Evolutionary conservation across 2,797 vertebrate genomes (phyloP), one percentile per base, ranked within the genome.

Genomic region (Choloepus didactylus): DNA sequence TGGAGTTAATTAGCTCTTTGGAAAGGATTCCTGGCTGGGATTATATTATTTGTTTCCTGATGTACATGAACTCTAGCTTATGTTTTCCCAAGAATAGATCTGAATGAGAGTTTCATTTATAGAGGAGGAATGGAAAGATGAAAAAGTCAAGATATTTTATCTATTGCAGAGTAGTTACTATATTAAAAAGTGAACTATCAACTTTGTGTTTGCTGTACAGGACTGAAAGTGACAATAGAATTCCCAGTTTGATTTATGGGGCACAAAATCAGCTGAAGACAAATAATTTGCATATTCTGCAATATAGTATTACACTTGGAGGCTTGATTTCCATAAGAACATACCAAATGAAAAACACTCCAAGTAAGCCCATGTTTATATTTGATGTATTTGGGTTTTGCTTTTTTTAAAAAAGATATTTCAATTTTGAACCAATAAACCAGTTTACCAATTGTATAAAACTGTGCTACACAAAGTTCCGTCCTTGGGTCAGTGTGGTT

Each of bases 1-100:
- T 60, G 21, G 5, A 66, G 41, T 81, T 84, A 96, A 96, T 96
- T 91, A 93, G 70, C 41, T 93, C 31, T 96, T 97, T 87, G 88
- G 86, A 96, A 94, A 89, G 38, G 38, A 89, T 86, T 88, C 54
- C 38, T 92, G 91, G 38, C n/a, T 72, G 4, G 12, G 10, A 69
- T 69, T 87, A 49, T 72, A 21, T 60, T 95, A 66, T 92, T 96
- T 96, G 29, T 92, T 94, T 96, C 21, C 64, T 93, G 66, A 77
- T 16, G 35, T 81, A 9, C 25, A 23, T 94, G 49, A 95, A 93
- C 10, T 41, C 21, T 12, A 89, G n/a, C 15, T 94, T 92, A 83
- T 9, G 79, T 84, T 69, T 93, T 72, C 35, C 38, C 27, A 72
- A 67, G 41, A 95, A 89, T 27, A 12, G 5, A 89, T 21, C 54